Base-by-base conservation (phyloP, 1,140 invertebrate genomes). In the Papilio helenus region DNA sequence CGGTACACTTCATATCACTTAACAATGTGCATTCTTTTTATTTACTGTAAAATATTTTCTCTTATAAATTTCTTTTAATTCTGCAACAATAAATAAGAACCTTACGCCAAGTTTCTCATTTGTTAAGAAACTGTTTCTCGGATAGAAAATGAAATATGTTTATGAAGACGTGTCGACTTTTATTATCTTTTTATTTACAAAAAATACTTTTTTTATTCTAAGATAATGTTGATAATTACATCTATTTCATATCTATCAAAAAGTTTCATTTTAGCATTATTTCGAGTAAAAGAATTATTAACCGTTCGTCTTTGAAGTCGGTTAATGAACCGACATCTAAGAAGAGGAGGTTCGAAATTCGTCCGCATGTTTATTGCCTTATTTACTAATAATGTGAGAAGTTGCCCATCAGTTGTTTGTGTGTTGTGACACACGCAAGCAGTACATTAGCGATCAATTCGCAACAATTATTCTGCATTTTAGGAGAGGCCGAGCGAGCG, bases 381-480 rank as follows among this genome's bases (percentile, higher is more conserved):
- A 29, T 29, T 29, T 29, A 29, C 29, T 29, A 46, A 23, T 29
- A 46, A 23, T 23, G 61, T 65, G 61, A 29, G 26, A 65, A 29
- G 14, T 16, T 3, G 23, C 3, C 3, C 61, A 65, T 65, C 23
- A 29, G 61, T 29, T 65, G 14, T 16, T 1, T 26, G 58, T 14
- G 58, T 26, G 58, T 7, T 29, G 26, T 29, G 61, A 29, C 4
- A 29, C 61, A 34, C 61, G 61, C 61, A 12, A 29, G 23, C 26
- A 16, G 26, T 29, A 16, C 61, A 34, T 68, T 68, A 29, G 61
- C 61, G 26, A 68, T 34, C 26, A 68, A 29, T 68, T 68, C 3
- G 61, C 61, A 68, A 68, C 61, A 29, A 68, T 68, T 68, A 68
- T 68, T 29, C 26, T 68, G 61, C 61, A 68, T 68, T 68, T 68